phyloP scores from a whole-genome alignment of 2,888 invertebrate genomes.

The Orthosia cruda region DNA sequence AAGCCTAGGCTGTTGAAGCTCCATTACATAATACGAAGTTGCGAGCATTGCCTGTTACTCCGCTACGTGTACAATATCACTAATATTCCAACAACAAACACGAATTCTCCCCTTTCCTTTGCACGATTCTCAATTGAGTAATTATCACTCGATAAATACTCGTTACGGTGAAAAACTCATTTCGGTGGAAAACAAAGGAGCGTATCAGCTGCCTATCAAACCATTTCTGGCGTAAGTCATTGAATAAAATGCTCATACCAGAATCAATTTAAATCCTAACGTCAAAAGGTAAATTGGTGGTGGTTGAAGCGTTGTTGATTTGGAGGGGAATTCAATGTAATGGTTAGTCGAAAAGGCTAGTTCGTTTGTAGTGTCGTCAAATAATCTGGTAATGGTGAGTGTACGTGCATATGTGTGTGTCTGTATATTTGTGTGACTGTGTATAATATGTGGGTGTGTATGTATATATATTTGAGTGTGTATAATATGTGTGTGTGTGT shows the following conservation, averaged over 20 bases:
- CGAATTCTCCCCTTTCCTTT: slow-evolving; percentile 22
- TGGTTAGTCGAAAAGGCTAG: slow-evolving; percentile 47
- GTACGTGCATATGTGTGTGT: background rate
- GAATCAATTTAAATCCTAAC: slow-evolving; percentile 64
- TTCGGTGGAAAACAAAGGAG: slow-evolving; percentile 57
- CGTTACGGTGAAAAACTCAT: slow-evolving; percentile 63
- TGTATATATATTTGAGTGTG: too few relatives aligned
- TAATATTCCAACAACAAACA: slow-evolving; percentile 30
- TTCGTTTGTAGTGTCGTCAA: slow-evolving; percentile 37
- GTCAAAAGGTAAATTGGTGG: slow-evolving; percentile 58
- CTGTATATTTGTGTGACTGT: too few relatives aligned
- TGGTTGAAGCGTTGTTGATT: slow-evolving; percentile 45
- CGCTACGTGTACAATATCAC: slow-evolving; percentile 8
- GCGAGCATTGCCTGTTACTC: slow-evolving; percentile 37
- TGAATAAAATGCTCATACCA: slow-evolving; percentile 61
- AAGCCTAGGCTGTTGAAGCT: slow-evolving; percentile 59
- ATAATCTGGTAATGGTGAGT: background rate
- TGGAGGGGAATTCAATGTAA: slow-evolving; percentile 45
- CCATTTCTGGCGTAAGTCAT: slow-evolving; percentile 60
- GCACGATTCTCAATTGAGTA: slow-evolving; percentile 46
- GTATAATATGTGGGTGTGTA: too few relatives aligned
- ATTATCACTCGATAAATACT: slow-evolving; percentile 61
- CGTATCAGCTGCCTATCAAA: slow-evolving; percentile 63
- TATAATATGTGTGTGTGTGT: too few relatives aligned
- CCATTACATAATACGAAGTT: slow-evolving; percentile 55